Conservation (phyloP, 2,797 vertebrate genomes). For the Sciaenops ocellatus region DNA sequence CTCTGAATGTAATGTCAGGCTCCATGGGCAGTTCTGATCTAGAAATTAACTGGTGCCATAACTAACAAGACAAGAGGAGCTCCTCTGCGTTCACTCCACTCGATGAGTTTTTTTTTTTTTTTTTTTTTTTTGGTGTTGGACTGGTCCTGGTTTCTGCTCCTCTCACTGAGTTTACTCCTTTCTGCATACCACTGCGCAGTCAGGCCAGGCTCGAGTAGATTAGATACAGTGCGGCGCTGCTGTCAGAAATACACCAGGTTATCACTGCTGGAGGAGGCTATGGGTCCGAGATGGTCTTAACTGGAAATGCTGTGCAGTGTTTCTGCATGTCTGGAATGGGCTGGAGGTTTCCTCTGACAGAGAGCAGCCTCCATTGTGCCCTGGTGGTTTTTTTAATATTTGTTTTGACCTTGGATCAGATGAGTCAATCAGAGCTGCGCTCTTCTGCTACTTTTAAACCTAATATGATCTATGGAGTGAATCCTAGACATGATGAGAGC, state of each 20-base stretch:
- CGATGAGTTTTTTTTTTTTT: not conserved
- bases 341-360: not conserved
- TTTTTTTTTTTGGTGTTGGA: not conserved
- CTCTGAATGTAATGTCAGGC: not conserved
- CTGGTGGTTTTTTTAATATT: not conserved
- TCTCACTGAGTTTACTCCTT: not conserved
- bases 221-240: conserved; percentile 47
- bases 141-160: not conserved
- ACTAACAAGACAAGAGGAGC: not conserved
- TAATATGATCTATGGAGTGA: not conserved
- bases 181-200: conserved; percentile 24
- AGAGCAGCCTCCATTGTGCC: not conserved
- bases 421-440: not conserved
- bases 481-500: not conserved
- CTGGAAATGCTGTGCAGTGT: not conserved
- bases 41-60: not conserved
- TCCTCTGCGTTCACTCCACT: not conserved
- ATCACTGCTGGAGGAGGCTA: conserved; percentile 33
- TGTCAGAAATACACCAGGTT: conserved; percentile 57
- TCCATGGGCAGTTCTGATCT: not conserved
- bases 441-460: not conserved
- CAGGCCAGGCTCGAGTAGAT: conserved; percentile 35
- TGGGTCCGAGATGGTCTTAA: not conserved
- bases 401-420: conserved; percentile 14
- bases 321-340: not conserved